Percentiles rank a stretch among this genome's conserved stretches.
These are phyloP conservation scores for Tetragonula carbonaria DNA, from an alignment of 2,888 invertebrate genomes.

Conservation along the genomic window DNA sequence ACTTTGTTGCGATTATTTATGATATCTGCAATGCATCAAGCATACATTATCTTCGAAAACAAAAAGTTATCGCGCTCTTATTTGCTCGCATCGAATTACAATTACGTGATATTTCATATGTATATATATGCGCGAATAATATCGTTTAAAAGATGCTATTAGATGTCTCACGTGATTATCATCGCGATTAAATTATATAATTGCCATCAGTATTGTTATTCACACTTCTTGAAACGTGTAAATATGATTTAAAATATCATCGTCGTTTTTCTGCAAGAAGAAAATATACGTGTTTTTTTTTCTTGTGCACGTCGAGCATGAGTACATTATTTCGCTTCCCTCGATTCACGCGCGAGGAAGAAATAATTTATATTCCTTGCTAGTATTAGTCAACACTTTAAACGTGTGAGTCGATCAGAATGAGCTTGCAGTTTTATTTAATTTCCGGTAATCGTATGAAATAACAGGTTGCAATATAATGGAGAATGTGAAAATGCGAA, in stretches of 20 bases:
- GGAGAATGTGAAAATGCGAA: slow-evolving; percentile 17
- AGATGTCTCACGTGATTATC: no score
- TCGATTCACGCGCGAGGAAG: slow-evolving; percentile 5
- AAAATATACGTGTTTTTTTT: neutral
- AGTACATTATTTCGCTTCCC: neutral
- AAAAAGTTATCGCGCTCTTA: slow-evolving; percentile 9
- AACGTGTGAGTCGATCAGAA: slow-evolving; percentile 29
- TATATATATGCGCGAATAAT: neutral
- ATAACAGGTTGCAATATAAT: slow-evolving; percentile 25
- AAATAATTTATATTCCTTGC: slow-evolving; percentile 35
- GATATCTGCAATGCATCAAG: neutral
- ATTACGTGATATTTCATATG: neutral
- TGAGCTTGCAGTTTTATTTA: slow-evolving; percentile 56
- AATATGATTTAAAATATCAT: neutral
- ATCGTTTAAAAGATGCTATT: neutral
- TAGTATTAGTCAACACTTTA: slow-evolving; percentile 8
- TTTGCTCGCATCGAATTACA: slow-evolving; percentile 7
- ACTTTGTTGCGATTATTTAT: slow-evolving; percentile 33
- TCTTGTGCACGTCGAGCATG: neutral
- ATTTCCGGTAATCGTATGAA: slow-evolving; percentile 57
- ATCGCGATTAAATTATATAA: neutral
- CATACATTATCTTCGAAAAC: neutral
- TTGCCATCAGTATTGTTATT: neutral
- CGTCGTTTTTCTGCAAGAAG: no score
- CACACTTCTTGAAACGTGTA: neutral